These are phyloP conservation scores for Campylomormyrus tamandua DNA, from an alignment of 2,113 vertebrate genomes.

Conservation along the genomic window DNA sequence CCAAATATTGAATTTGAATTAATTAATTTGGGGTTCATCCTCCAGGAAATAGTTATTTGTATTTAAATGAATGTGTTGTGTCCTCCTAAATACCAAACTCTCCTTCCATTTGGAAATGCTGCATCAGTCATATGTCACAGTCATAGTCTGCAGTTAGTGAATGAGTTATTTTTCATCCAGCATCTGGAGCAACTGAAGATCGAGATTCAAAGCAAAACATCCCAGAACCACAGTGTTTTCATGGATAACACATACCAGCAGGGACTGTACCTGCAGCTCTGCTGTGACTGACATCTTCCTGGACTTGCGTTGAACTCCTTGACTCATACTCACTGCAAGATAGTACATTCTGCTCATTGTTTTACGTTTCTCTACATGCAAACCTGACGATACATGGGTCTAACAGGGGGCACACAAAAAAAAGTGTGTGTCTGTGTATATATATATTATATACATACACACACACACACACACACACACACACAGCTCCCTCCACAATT, in stretches of 20 bases:
- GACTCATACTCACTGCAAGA: not conserved
- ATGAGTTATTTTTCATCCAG: not conserved
- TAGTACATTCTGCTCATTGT: not conserved
- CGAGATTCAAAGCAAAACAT: not conserved
- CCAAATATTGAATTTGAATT: not conserved
- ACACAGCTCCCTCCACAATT: too few species aligned
- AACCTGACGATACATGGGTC: not conserved
- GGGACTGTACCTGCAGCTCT: not conserved
- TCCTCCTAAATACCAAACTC: too few species aligned
- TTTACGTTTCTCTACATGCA: not conserved
- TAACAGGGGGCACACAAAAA: not conserved
- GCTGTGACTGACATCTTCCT: not conserved
- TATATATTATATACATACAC: too few species aligned
- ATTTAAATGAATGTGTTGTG: too few species aligned
- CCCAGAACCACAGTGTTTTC: not conserved
- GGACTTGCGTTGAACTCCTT: not conserved
- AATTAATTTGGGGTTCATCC: not conserved
- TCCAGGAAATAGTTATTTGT: not conserved
- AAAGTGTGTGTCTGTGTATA: too few species aligned
- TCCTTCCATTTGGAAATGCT: too few species aligned
- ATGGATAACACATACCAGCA: not conserved
- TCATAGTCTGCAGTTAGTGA: not conserved
- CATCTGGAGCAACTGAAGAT: not conserved
- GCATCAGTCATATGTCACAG: not conserved
- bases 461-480: too few species aligned